Base-by-base conservation (phyloP, 2,888 invertebrate genomes). In the Smittia sp. region DNA sequence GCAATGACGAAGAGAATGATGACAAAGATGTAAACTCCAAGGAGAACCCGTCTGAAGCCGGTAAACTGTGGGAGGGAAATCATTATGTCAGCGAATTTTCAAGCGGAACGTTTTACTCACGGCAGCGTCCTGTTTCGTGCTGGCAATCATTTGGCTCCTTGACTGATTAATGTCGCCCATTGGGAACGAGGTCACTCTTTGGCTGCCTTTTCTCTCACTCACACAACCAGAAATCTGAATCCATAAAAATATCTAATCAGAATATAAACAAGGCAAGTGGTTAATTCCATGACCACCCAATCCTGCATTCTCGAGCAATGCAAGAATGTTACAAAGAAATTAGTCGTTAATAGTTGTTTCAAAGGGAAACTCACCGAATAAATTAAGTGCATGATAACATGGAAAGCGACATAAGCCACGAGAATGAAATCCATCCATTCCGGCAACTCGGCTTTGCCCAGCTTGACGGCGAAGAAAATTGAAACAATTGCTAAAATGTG, bases 401-500 rank as follows among this genome's bases (percentile, higher is more conserved):
- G 94, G 84, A 96, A 92, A 1, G 89, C 90, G 13, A 97, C 94
- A 82, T 91, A 97, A 6, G 90, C 92, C 1, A 93, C 93, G 76
- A 98, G 83, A 75, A 97, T 89, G 89, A 91, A 96, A 76, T 93
- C 91, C 18, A 72, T 20, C 91, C 93, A 94, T 73, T 89, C 85
- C 0, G 96, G 95, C 58, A 96, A 84, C 78, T 93, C 90, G 2
- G 95, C 93, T 82, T 95, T 94, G 76, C 87, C 87, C 75, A 97
- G 85, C 79, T 90, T 89, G 24, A 94, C 91, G 52, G 97, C 94
- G 79, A 96, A 91, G 87, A 97, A 97, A 78, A 98, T 92, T 69
- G 95, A 92, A 13, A 94, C 90, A 82, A 97, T 91, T 81, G 89
- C 93, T 77, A 94, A 84, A 76, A 94, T 92, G 79, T 95, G 94